Percentiles rank a stretch among this genome's conserved stretches.
These are phyloP conservation scores for Balearica regulorum DNA, from an alignment of 2,797 vertebrate species.

Conservation along the genomic window DNA sequence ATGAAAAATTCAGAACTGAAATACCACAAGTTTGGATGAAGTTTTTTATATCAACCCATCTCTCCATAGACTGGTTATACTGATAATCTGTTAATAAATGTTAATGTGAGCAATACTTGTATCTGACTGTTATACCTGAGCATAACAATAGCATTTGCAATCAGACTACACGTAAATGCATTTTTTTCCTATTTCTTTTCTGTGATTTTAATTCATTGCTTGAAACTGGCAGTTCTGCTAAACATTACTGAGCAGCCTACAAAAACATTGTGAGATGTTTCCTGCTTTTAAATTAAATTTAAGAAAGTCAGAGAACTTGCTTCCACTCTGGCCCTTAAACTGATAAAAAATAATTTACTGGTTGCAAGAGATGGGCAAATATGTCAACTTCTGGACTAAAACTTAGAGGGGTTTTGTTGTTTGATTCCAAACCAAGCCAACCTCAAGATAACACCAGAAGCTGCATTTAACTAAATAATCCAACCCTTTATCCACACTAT, in stretches of 20 bases:
- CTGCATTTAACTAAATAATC: neutral
- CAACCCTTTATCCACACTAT: neutral
- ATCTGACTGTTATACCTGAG: neutral
- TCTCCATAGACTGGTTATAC: neutral
- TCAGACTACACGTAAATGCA: neutral
- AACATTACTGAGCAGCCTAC: neutral
- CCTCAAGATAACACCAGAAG: neutral
- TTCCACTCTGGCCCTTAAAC: neutral
- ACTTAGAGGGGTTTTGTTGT: neutral
- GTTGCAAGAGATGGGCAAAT: neutral
- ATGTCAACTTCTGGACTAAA: neutral
- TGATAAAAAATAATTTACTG: neutral
- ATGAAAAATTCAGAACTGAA: conserved; percentile 30
- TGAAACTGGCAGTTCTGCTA: neutral
- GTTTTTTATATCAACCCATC: neutral
- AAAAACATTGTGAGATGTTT: neutral
- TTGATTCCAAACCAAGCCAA: neutral
- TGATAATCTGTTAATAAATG: neutral
- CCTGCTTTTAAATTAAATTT: neutral
- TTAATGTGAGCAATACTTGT: neutral
- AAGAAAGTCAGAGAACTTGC: neutral
- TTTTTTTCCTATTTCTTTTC: neutral
- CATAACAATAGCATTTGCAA: neutral
- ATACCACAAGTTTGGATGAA: conserved; percentile 31
- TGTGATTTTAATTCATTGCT: neutral